Evolutionary conservation across 2,797 vertebrate genomes (phyloP).

Genomic region (Falco peregrinus): DNA sequence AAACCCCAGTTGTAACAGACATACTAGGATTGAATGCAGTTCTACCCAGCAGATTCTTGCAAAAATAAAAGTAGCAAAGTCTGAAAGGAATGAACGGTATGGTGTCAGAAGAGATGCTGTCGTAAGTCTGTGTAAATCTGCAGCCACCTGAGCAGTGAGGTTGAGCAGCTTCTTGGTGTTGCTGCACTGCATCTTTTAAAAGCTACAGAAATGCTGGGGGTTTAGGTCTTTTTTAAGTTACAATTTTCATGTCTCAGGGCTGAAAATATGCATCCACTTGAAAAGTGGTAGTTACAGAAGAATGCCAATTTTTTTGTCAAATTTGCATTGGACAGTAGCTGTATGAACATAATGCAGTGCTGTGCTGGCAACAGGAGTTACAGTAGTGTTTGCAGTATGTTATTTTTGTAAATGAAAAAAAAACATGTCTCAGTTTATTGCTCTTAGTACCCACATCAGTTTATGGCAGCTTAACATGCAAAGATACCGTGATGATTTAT

Average conservation of each 20-base stretch:
- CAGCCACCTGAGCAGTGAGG: not conserved
- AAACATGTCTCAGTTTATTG: not conserved
- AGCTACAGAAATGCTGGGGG: not conserved
- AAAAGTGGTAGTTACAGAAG: not conserved
- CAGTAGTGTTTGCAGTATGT: not conserved
- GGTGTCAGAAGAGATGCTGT: not conserved
- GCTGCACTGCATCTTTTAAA: not conserved
- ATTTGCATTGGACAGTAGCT: not conserved
- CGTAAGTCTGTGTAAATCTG: not conserved
- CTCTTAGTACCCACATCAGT: not conserved
- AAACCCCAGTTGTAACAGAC: constrained; percentile 51
- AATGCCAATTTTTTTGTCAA: not conserved
- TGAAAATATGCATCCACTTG: not conserved
- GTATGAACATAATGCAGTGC: not conserved
- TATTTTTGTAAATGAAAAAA: constrained; percentile 17
- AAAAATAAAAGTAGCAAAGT: constrained; percentile 28
- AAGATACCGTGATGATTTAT: constrained; percentile 9
- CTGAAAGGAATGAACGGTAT: constrained; percentile 22
- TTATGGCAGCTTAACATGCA: constrained; percentile 4
- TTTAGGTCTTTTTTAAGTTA: not conserved
- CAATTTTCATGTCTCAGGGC: not conserved
- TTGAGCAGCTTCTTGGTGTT: not conserved
- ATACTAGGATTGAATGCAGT: not conserved
- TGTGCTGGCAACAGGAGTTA: not conserved
- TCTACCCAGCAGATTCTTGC: constrained; percentile 31